Base-by-base conservation (phyloP, 2,797 vertebrate genomes). In the Semotilus atromaculatus region DNA sequence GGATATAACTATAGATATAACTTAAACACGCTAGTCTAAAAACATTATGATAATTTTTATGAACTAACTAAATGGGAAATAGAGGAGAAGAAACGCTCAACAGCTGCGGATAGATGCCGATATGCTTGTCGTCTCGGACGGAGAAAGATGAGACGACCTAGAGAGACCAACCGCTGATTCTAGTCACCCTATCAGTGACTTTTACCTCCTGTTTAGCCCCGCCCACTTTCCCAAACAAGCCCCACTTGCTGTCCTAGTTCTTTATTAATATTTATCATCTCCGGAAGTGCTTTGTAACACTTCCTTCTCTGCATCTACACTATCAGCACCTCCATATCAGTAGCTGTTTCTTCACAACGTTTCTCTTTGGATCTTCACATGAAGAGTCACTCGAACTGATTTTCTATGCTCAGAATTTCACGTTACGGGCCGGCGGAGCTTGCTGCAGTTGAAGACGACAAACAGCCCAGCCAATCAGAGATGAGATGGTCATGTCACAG, bases 1-100 rank as follows among this genome's bases (percentile, higher is more conserved):
- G 45, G 10, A 62, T 73, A 82, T 31, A 82, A 82, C 55, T 73
- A 29, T 77, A 71, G 53, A 45, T 84, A 11, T 84, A 79, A 84
- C 82, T 81, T 86, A 77, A 48, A 85, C 81, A 81, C 58, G 73
- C 66, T 87, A 87, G 77, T 71, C 14, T 85, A 75, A 80, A 73
- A 83, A 82, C 74, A 67, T 86, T 82, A n/a, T 43, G 60, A 60
- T 72, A 10, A 82, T 87, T 75, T 81, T 86, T 82, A 82, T 80
- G 53, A 85, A 71, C 19, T 23, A 85, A 72, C 67, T 9, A 88
- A 73, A 58, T 93, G 90, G 75, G 92, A 91, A 0, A 75, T 36
- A 64, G 34, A 72, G 31, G 40, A 67, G 40, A 72, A 26, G 53
- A 74, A 60, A 48, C 19, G 8, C 43, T 73, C 31, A 1, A 21